These are phyloP conservation scores for Cryptotermes secundus DNA, from an alignment of 1,140 invertebrate genomes.

Conservation along the genomic window DNA sequence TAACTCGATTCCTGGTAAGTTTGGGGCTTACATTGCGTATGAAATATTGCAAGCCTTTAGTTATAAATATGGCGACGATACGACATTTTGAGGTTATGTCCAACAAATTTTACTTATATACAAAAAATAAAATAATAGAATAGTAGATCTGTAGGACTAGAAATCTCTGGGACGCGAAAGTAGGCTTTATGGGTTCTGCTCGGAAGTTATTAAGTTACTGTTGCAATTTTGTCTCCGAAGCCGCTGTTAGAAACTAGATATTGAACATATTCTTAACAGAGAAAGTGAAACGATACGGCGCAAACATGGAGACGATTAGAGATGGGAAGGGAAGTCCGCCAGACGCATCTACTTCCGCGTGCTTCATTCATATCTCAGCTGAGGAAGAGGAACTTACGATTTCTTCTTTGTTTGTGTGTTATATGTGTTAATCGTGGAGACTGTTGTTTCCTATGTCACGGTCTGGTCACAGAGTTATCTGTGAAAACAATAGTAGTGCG, in stretches of 20 bases:
- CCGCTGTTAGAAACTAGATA: neutral
- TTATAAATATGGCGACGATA: too few relatives aligned
- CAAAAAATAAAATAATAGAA: too few relatives aligned
- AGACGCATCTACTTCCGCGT: neutral
- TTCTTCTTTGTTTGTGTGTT: conserved; percentile 9
- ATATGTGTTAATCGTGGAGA: neutral
- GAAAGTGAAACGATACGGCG: neutral
- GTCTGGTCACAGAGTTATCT: neutral
- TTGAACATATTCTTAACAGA: neutral
- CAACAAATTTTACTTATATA: too few relatives aligned
- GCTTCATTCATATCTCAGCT: neutral
- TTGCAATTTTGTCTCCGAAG: neutral
- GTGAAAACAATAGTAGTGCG: neutral
- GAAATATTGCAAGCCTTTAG: too few relatives aligned
- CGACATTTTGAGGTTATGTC: too few relatives aligned
- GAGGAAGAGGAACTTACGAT: neutral
- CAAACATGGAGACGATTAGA: neutral
- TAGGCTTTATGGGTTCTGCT: too few relatives aligned
- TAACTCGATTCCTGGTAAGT: too few relatives aligned
- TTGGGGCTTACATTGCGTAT: too few relatives aligned
- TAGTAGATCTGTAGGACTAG: too few relatives aligned
- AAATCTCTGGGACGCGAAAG: too few relatives aligned
- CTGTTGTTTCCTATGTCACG: neutral
- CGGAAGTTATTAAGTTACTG: neutral
- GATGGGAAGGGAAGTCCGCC: neutral